Conservation (phyloP, 1,140 invertebrate species). For the Sycobia sp. region DNA sequence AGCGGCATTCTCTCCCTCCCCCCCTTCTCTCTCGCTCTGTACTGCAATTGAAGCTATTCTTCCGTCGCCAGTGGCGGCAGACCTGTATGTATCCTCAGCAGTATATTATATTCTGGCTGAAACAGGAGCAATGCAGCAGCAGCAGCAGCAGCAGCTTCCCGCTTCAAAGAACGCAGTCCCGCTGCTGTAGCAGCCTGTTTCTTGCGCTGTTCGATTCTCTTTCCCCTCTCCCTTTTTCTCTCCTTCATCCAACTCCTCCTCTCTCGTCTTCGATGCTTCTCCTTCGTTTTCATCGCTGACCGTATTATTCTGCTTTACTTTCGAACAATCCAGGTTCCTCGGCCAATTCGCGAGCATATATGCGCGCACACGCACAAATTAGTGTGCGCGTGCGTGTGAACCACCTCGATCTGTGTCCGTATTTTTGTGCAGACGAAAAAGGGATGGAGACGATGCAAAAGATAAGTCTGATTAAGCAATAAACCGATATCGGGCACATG, state of each 20-base stretch:
- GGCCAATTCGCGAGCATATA: slow-evolving; percentile 1
- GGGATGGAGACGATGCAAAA: neutral
- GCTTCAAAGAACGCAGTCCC: too few species aligned
- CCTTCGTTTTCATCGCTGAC: slow-evolving; percentile 13
- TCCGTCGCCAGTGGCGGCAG: slow-evolving; percentile 35
- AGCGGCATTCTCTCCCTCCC: slow-evolving; percentile 52
- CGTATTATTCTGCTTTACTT: too few species aligned
- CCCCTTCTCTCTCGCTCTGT: too few species aligned
- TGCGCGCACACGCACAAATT: too few species aligned
- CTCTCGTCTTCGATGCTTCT: slow-evolving; percentile 24
- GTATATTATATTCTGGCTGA: too few species aligned
- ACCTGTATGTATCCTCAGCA: too few species aligned
- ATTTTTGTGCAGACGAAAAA: too few species aligned
- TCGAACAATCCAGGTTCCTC: neutral
- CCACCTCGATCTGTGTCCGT: too few species aligned
- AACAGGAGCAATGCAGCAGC: too few species aligned
- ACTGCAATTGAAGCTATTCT: slow-evolving; percentile 48
- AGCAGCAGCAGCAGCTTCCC: too few species aligned
- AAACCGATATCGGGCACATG: slow-evolving; percentile 25
- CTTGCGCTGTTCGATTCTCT: neutral
- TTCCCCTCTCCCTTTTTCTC: slow-evolving; percentile 31
- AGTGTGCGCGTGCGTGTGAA: too few species aligned
- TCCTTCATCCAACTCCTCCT: slow-evolving; percentile 26
- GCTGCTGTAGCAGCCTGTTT: too few species aligned
- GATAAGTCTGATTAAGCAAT: slow-evolving; percentile 25